These are phyloP conservation scores for Apteryx owenii DNA, from an alignment of 2,113 vertebrate genomes.

Conservation along the genomic window DNA sequence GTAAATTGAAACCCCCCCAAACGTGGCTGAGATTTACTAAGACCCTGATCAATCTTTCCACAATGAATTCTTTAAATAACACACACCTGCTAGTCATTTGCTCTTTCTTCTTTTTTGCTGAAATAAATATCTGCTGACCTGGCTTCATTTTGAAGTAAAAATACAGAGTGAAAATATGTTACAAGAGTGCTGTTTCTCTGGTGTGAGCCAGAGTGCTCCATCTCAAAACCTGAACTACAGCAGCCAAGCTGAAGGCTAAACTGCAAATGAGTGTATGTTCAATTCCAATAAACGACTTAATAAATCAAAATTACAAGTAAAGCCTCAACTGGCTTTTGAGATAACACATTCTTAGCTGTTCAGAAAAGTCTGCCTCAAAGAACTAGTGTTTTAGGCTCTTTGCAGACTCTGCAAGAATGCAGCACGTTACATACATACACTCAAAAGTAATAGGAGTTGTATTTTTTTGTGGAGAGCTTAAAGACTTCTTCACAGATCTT, in stretches of 20 bases:
- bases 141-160: neutral
- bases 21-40: neutral
- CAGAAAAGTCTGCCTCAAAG: neutral
- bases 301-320: neutral
- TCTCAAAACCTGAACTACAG: neutral
- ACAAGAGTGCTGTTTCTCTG: neutral
- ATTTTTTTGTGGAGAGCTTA: neutral
- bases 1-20: neutral
- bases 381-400: neutral
- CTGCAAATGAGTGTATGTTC: neutral
- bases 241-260: neutral
- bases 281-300: neutral
- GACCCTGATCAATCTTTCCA: neutral
- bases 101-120: neutral
- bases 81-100: neutral
- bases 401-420: neutral
- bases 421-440: fast-evolving
- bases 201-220: neutral
- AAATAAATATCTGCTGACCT: neutral
- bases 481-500: neutral
- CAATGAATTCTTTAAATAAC: neutral
- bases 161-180: neutral
- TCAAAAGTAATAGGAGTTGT: neutral
- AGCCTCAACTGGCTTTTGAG: neutral
- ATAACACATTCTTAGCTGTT: neutral